Percentiles rank a stretch among this genome's conserved stretches.
These are phyloP conservation scores for Cantharis flavilabris DNA, from an alignment of 2,888 invertebrate species.

Conservation along the genomic window DNA sequence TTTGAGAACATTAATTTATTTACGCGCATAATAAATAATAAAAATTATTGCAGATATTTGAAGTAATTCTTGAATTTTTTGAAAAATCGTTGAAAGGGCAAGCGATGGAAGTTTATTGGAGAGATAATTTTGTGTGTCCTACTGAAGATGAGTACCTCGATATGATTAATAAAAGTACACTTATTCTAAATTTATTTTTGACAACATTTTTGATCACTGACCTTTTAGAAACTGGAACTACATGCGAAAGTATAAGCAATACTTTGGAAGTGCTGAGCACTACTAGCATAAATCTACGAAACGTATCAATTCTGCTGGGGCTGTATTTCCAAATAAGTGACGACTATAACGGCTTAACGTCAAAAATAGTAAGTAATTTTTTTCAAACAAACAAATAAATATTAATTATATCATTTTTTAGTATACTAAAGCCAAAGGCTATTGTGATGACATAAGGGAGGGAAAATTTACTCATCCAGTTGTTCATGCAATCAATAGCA, in stretches of 20 bases:
- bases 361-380: background rate
- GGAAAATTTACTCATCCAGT: background rate
- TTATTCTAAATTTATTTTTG: background rate
- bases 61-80: background rate
- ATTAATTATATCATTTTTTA: background rate
- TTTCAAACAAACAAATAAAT: background rate
- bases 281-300: background rate
- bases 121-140: background rate
- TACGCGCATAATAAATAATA: too few relatives aligned
- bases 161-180: background rate
- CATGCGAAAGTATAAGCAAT: background rate
- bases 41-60: background rate
- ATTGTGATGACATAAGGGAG: background rate
- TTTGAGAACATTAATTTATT: too few relatives aligned
- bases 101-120: background rate
- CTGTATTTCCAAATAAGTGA: background rate
- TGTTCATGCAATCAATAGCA: background rate
- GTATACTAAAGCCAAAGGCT: background rate
- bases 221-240: background rate
- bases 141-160: background rate
- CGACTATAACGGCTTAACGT: background rate
- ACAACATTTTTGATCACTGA: background rate
- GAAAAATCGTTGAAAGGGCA: background rate
- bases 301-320: background rate
- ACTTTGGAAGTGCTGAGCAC: background rate